Conservation (phyloP, 2,888 invertebrate genomes). For the Acanthopleura granulata region DNA sequence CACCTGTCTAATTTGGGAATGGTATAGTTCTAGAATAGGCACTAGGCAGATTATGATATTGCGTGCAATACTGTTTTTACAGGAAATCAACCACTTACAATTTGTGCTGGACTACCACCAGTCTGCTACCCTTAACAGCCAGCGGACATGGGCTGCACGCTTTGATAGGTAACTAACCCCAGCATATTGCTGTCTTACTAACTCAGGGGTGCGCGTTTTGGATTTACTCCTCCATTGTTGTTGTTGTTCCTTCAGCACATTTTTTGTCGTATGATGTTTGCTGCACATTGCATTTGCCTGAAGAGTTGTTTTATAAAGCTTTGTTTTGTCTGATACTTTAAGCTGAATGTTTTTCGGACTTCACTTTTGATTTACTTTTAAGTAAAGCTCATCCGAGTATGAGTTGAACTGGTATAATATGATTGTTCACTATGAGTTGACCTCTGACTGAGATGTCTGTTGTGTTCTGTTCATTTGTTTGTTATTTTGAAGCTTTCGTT, state of each 20-base stretch:
- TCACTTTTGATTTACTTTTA: too few species aligned
- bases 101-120: slow-evolving; percentile 60
- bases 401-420: too few species aligned
- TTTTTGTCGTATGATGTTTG: not conserved
- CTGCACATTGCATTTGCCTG: not conserved
- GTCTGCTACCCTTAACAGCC: slow-evolving; percentile 53
- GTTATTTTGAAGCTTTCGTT: too few species aligned
- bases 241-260: not conserved
- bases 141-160: slow-evolving; percentile 60
- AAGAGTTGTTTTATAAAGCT: not conserved
- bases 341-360: too few species aligned
- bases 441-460: not conserved
- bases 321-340: not conserved
- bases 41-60: too few species aligned
- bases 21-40: too few species aligned
- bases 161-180: slow-evolving; percentile 55
- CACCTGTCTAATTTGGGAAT: too few species aligned
- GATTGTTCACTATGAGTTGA: too few species aligned
- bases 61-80: slow-evolving; percentile 8
- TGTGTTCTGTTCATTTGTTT: too few species aligned
- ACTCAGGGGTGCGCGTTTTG: too few species aligned
- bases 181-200: not conserved
- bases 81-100: slow-evolving; percentile 64
- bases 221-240: too few species aligned
- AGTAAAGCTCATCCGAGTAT: too few species aligned